Evolutionary conservation across 2,888 invertebrate species (phyloP).

Genomic region (Caenorhabditis japonica): DNA sequence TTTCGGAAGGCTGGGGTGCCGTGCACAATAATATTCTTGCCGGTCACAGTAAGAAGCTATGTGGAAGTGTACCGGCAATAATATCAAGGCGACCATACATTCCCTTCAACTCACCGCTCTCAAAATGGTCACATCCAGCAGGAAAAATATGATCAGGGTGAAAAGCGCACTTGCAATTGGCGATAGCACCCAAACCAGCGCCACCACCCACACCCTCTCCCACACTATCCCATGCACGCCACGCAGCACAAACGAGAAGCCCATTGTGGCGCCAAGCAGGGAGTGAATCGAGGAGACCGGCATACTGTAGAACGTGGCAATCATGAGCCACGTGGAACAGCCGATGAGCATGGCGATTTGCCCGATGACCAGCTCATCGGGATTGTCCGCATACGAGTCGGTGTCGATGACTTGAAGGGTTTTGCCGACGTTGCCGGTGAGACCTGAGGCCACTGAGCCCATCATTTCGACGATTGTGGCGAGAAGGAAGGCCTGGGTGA

Average conservation of each 20-base stretch:
- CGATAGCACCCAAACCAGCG: slow-evolving; percentile 89
- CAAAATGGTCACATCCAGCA: slow-evolving; percentile 80
- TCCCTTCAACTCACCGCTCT: slow-evolving; percentile 48
- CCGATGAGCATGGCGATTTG: slow-evolving; percentile 86
- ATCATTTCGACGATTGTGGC: slow-evolving; percentile 96
- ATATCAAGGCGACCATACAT: too few relatives aligned
- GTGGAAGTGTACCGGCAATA: too few relatives aligned
- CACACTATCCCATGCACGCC: slow-evolving; percentile 89
- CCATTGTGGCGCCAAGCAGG: slow-evolving; percentile 95
- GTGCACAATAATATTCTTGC: too few relatives aligned
- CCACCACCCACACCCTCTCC: slow-evolving; percentile 77
- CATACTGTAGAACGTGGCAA: slow-evolving; percentile 91
- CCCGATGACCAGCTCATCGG: slow-evolving; percentile 89
- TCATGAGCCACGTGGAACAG: slow-evolving; percentile 90
- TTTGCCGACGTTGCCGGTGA: slow-evolving; percentile 70
- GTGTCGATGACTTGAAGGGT: slow-evolving; percentile 85
- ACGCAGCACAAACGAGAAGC: slow-evolving; percentile 91
- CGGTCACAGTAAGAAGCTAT: too few relatives aligned
- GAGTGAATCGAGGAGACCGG: slow-evolving; percentile 99
- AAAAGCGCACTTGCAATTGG: slow-evolving; percentile 91
- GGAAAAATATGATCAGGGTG: slow-evolving; percentile 81
- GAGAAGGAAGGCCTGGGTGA: slow-evolving; percentile 89
- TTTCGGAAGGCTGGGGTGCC: too few relatives aligned
- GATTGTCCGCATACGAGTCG: slow-evolving; percentile 86
- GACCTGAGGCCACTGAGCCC: slow-evolving; percentile 93